These are phyloP conservation scores for Dinomys branickii DNA, from an alignment of 2,113 vertebrate genomes.

Conservation along the genomic window DNA sequence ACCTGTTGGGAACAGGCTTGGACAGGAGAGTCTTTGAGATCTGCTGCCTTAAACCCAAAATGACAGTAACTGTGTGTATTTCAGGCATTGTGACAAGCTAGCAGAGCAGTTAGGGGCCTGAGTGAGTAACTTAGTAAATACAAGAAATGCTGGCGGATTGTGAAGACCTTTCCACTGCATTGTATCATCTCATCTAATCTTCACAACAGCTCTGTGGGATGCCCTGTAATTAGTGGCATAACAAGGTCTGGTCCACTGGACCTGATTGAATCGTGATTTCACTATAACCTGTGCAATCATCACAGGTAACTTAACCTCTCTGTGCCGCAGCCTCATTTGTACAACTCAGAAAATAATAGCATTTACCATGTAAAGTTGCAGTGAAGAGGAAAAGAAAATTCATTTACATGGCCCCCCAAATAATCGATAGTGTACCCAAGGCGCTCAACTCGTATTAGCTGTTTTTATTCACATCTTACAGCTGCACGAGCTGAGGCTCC, in stretches of 20 bases:
- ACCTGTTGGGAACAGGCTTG: background rate
- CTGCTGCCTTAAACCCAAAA: background rate
- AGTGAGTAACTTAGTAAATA: background rate
- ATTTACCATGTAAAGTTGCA: background rate
- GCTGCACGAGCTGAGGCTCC: background rate
- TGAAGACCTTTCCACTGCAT: background rate
- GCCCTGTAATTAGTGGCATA: background rate
- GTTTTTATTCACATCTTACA: constrained; percentile 27
- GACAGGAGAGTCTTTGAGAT: constrained; percentile 37
- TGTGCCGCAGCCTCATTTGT: background rate
- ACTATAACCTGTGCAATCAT: background rate
- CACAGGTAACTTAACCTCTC: background rate
- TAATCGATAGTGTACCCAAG: fast-evolving
- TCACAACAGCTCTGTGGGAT: background rate
- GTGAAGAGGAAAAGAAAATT: background rate
- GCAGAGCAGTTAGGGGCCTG: background rate
- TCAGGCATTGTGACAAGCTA: background rate
- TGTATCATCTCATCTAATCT: background rate
- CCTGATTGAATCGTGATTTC: background rate
- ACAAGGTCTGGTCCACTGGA: background rate
- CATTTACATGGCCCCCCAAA: background rate
- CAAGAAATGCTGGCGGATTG: background rate
- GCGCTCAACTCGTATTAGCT: background rate
- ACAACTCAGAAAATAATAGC: too few species aligned
- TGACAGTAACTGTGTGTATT: background rate